Base-by-base conservation (phyloP, 2,888 invertebrate species). In the Peribatodes rhomboidaria region DNA sequence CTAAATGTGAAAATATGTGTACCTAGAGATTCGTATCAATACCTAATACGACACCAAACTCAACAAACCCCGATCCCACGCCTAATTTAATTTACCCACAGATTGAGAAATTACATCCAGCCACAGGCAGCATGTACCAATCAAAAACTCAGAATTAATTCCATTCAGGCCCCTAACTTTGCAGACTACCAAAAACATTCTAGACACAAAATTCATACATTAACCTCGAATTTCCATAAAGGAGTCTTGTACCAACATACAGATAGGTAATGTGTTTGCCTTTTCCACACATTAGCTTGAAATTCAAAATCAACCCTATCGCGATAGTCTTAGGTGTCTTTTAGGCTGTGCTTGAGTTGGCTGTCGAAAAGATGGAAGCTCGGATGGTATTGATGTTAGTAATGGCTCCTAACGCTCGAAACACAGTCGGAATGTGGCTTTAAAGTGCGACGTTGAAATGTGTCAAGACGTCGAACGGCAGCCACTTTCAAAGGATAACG, bases 221-320 rank as follows among this genome's bases (percentile, higher is more conserved):
- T 57, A 60, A 57, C 44, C 68, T 55, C 53, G 65, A 76, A 77
- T 79, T 76, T 78, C 75, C 76, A 75, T 78, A 64, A 73, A 67
- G 73, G 70, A 74, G 71, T 59, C 60, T 56, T 70, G 71, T 70
- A 71, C 76, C 71, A 79, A 78, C 77, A 76, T 68, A 67, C 71
- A 77, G 74, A 68, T 70, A 76, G 77, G 79, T 85, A 84, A 85
- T 85, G 86, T 87, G 84, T 88, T 81, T 86, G 83, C 83, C 79
- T 76, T 79, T 81, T 68, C 65, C 56, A 52, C 41, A 52, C 54
- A 59, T 27, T 66, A 16, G 20, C 2, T 13, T 41, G 44, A 27
- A 37, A 42, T 35, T 27, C 9, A 55, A 65, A 42, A 13, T 63
- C 46, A 47, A 66, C 69, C 56, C 42, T 69, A 68, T 18, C 1